These are phyloP conservation scores for Ardeotis arabs DNA, from an alignment of 2,113 vertebrate species.

Conservation along the genomic window DNA sequence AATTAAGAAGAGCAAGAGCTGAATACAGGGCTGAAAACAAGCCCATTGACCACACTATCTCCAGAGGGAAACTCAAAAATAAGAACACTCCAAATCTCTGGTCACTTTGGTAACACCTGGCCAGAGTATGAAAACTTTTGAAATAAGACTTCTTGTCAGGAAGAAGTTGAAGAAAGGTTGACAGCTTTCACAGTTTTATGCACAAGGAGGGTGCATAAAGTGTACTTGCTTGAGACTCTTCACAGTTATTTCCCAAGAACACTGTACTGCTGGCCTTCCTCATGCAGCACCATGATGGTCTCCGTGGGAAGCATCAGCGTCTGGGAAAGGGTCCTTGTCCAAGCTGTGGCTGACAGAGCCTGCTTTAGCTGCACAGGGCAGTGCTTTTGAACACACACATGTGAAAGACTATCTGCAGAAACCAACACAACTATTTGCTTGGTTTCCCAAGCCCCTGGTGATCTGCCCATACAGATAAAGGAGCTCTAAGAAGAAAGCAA, in stretches of 20 bases:
- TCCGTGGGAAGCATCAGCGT: background rate
- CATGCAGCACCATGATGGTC: no score
- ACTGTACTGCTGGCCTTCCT: background rate
- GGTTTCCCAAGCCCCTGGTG: background rate
- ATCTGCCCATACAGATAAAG: background rate
- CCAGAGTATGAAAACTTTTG: background rate
- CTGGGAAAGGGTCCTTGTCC: accelerated
- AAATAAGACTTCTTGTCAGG: background rate
- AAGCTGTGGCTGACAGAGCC: accelerated
- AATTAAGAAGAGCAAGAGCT: background rate
- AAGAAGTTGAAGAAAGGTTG: background rate
- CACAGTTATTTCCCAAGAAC: background rate
- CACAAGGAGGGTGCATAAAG: background rate
- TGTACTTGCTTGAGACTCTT: background rate
- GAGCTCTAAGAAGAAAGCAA: background rate
- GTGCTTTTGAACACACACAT: background rate
- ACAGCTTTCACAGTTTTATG: background rate
- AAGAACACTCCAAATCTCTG: background rate
- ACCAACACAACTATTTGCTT: background rate
- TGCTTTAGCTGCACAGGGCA: background rate
- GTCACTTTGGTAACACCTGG: background rate
- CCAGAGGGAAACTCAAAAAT: background rate
- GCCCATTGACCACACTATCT: accelerated
- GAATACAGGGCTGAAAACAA: background rate
- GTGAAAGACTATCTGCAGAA: background rate